Evolutionary conservation across 2,797 vertebrate genomes (phyloP).

Genomic region (Bradypodion pumilum): DNA sequence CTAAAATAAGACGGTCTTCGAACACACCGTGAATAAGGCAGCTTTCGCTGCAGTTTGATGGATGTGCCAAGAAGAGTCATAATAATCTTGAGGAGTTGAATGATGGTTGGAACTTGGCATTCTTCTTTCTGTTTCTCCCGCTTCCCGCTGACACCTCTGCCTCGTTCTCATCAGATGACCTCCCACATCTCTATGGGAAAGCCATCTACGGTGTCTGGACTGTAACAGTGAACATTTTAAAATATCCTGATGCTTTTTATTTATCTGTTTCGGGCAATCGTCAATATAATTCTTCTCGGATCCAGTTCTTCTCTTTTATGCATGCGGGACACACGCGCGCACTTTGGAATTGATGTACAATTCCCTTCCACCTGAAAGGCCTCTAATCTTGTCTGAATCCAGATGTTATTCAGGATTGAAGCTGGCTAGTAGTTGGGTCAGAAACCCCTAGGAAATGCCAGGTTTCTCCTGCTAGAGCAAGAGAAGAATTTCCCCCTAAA

Average conservation of each 20-base stretch:
- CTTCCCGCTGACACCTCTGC: fast-evolving
- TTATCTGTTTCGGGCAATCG: not conserved
- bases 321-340: too few species aligned
- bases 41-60: not conserved
- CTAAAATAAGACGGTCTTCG: not conserved
- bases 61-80: not conserved
- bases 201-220: not conserved
- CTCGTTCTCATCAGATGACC: too few species aligned
- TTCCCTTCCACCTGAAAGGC: too few species aligned
- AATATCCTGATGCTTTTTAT: not conserved
- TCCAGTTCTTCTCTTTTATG: too few species aligned
- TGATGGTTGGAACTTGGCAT: not conserved
- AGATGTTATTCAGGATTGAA: too few species aligned
- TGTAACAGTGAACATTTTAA: not conserved
- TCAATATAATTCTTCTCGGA: not conserved
- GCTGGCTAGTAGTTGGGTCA: too few species aligned
- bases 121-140: too few species aligned
- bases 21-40: not conserved
- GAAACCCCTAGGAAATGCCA: too few species aligned
- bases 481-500: too few species aligned
- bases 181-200: not conserved
- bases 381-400: not conserved
- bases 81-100: not conserved
- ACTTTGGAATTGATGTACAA: too few species aligned
- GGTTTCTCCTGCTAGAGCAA: too few species aligned